A percentile compares a stretch with the other conserved stretches of the same genome.
These are phyloP conservation scores for Liolophura sinensis DNA, from an alignment of 1,140 invertebrate genomes.

Conservation along the genomic window DNA sequence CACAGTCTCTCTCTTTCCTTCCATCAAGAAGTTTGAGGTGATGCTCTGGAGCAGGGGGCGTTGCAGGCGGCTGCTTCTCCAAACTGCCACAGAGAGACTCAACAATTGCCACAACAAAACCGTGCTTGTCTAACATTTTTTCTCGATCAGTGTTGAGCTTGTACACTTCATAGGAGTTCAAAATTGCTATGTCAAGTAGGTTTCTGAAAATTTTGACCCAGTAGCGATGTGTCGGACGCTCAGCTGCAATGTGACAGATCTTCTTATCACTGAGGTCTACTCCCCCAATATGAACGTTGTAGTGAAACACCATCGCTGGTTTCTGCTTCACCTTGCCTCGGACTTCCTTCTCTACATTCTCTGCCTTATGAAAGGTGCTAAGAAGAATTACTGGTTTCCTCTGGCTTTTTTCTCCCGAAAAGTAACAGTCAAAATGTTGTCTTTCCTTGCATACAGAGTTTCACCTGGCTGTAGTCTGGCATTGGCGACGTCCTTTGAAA, in stretches of 20 bases:
- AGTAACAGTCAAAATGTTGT: neutral
- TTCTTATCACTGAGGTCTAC: conserved; percentile 13
- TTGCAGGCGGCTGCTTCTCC: neutral
- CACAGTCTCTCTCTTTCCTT: conserved; percentile 15
- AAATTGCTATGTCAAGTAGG: conserved; percentile 7
- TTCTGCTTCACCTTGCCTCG: conserved; percentile 5
- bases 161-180: conserved; percentile 6
- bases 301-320: conserved; percentile 9
- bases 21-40: conserved; percentile 2
- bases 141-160: neutral
- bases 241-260: conserved; percentile 6
- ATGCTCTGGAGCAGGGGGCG: neutral
- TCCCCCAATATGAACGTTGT: conserved; percentile 15
- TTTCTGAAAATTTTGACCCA: conserved; percentile 12
- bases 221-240: conserved; percentile 7
- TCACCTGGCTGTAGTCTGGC: too few species aligned
- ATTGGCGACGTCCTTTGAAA: neutral
- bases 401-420: conserved; percentile 14
- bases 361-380: conserved; percentile 3
- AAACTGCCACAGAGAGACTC: conserved; percentile 5
- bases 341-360: too few species aligned
- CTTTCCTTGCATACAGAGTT: neutral
- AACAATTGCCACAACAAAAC: conserved; percentile 2
- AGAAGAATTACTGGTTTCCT: conserved; percentile 8
- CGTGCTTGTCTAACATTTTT: too few species aligned